Evolutionary conservation across 1,140 invertebrate genomes (phyloP), one percentile per base, ranked within the genome.

Genomic region (Dendroctonus ponderosae): DNA sequence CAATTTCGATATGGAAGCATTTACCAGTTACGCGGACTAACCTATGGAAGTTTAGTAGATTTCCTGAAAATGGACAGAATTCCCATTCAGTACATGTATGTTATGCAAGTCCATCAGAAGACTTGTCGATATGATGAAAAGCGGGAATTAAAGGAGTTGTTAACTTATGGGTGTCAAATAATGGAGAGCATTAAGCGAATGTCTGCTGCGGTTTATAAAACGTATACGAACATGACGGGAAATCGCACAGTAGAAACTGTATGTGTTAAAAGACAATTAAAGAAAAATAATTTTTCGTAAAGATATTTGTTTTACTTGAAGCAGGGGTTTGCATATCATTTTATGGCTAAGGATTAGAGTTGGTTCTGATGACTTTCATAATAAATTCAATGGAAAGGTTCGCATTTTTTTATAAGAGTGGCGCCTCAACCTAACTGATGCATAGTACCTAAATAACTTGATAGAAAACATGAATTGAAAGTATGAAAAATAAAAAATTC

Each of bases 21-120:
- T 7, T 63, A 54, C 41, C 41, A 67, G 2, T n/a, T 71, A 0
- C 60, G 42, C 15, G 70, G 70, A 5, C 40, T 71, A n/a, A 61
- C 54, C 14, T 71, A 69, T 54, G 70, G 70, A 38, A 46, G 46
- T 46, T 11, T 69, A 5, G 44, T 69, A 4, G 70, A 71, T 67
- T 71, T 63, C 57, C 14, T 71, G 5, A 68, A 65, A 51, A 26
- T 69, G 26, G 43, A 66, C 8, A 59, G 56, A 15, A 12, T n/a
- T 2, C 46, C 57, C 8, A 61, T 70, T 3, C 67, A 71, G 26
- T 71, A 62, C n/a, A 56, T 46, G 9, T 71, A 69, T 44, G 50
- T 49, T 11, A 59, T 71, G 5, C 67, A 71, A 11, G 58, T 71
- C 5, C 46, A 57, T 38, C 58, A 57, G 40, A 62, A 52, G 15